phyloP scores from a whole-genome alignment of 1,140 invertebrate genomes.

The Gerris buenoi region DNA sequence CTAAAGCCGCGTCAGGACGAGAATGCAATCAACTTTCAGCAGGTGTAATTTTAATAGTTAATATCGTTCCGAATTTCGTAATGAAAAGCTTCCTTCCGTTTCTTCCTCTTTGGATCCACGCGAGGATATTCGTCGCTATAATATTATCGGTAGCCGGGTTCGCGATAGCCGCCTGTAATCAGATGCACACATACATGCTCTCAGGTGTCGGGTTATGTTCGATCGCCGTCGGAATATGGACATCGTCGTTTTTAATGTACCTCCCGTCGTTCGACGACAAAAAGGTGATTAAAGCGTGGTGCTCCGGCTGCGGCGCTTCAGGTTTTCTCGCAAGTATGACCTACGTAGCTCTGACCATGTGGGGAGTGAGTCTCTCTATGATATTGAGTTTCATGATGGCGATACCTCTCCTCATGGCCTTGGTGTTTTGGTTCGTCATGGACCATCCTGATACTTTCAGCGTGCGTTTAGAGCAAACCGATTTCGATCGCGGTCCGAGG shows the following conservation, averaged over 20 bases:
- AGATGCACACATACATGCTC: conserved; percentile 41
- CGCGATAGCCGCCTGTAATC: conserved; percentile 46
- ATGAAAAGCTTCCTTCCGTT: conserved; percentile 64
- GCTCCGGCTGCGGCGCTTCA: conserved; percentile 69
- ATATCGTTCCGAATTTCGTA: conserved; percentile 59
- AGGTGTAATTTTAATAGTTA: conserved; percentile 65
- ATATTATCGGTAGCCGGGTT: conserved; percentile 44
- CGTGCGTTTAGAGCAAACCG: background rate
- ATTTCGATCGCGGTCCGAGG: background rate
- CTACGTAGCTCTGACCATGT: conserved; percentile 47
- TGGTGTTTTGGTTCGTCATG: conserved; percentile 30
- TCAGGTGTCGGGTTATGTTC: conserved; percentile 61
- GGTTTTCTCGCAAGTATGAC: conserved; percentile 63
- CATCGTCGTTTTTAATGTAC: conserved; percentile 62
- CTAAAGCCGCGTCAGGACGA: background rate
- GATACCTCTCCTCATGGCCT: conserved; percentile 49
- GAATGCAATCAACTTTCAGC: conserved; percentile 60
- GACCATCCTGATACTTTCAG: background rate
- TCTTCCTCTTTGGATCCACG: conserved; percentile 46
- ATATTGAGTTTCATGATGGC: conserved; percentile 57
- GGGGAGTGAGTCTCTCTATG: conserved; percentile 40
- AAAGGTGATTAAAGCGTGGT: conserved; percentile 65
- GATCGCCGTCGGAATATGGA: conserved; percentile 61
- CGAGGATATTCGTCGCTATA: conserved; percentile 43
- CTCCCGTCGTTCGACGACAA: conserved; percentile 50